Conservation (phyloP, 2,888 invertebrate species). For the Hybos culiciformis region DNA sequence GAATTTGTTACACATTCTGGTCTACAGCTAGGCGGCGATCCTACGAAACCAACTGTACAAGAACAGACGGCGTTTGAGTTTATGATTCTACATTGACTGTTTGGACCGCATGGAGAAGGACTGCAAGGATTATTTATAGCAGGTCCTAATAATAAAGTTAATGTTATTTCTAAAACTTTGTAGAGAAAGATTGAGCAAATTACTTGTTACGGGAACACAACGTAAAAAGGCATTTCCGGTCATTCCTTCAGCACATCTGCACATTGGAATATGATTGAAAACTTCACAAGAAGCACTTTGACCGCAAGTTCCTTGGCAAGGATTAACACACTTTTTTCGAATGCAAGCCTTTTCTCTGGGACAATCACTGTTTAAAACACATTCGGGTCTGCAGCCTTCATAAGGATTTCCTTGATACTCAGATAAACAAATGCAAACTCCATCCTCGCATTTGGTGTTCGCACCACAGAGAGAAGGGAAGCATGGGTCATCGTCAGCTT, state of each 20-base stretch:
- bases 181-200: slow-evolving; percentile 4
- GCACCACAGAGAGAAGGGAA: slow-evolving; percentile 66
- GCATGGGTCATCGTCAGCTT: slow-evolving; percentile 45
- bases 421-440: slow-evolving; percentile 56
- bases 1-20: slow-evolving; percentile 74
- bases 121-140: slow-evolving; percentile 44
- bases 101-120: slow-evolving; percentile 69
- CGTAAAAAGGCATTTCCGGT: slow-evolving; percentile 74
- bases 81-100: slow-evolving; percentile 58
- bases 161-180: neutral
- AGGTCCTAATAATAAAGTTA: slow-evolving; percentile 15
- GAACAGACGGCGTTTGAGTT: slow-evolving; percentile 65
- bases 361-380: slow-evolving; percentile 58
- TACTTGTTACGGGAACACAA: slow-evolving; percentile 39
- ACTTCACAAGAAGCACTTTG: slow-evolving; percentile 45
- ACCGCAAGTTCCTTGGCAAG: slow-evolving; percentile 66
- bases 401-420: slow-evolving; percentile 68
- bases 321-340: slow-evolving; percentile 60
- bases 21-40: slow-evolving; percentile 66
- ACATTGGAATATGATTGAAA: slow-evolving; percentile 67
- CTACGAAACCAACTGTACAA: slow-evolving; percentile 55
- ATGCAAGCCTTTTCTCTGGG: slow-evolving; percentile 54
- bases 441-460: slow-evolving; percentile 57
- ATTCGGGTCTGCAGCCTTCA: slow-evolving; percentile 62
- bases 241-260: slow-evolving; percentile 60